Evolutionary conservation across 1,140 invertebrate genomes (phyloP).

Genomic region (Psilanteris sp.): DNA sequence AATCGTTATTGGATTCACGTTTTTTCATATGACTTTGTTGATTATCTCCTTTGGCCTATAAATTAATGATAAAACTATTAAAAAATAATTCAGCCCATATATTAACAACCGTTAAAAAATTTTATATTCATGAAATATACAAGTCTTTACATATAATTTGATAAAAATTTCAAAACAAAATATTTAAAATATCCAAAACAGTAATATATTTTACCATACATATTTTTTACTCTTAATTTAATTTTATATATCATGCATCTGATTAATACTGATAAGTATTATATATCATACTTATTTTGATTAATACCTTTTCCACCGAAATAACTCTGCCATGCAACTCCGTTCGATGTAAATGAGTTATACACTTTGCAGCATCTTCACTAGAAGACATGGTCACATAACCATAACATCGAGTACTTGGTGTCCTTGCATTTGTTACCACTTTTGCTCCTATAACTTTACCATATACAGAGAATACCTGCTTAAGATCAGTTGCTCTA

Average conservation of each 20-base stretch:
- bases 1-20: constrained; percentile 70
- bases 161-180: too few species aligned
- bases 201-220: too few species aligned
- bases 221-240: too few species aligned
- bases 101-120: too few species aligned
- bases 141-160: too few species aligned
- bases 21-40: constrained; percentile 77
- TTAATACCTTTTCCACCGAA: constrained; percentile 93
- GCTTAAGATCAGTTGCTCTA: constrained; percentile 94
- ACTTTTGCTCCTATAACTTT: constrained; percentile 97
- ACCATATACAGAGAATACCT: constrained; percentile 93
- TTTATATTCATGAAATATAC: too few species aligned
- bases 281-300: too few species aligned
- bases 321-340: constrained; percentile 96
- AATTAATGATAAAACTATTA: too few species aligned
- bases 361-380: constrained; percentile 93
- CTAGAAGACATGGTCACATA: constrained; percentile 95
- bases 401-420: constrained; percentile 94
- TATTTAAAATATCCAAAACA: too few species aligned
- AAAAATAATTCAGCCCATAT: too few species aligned
- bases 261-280: too few species aligned
- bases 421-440: constrained; percentile 95
- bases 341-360: constrained; percentile 92
- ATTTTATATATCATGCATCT: too few species aligned
- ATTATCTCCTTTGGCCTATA: constrained; percentile 75